A percentile compares a stretch with the other conserved stretches of the same genome.
phyloP scores from a whole-genome alignment of 2,888 invertebrate species.

The Lampropteryx suffumata region DNA sequence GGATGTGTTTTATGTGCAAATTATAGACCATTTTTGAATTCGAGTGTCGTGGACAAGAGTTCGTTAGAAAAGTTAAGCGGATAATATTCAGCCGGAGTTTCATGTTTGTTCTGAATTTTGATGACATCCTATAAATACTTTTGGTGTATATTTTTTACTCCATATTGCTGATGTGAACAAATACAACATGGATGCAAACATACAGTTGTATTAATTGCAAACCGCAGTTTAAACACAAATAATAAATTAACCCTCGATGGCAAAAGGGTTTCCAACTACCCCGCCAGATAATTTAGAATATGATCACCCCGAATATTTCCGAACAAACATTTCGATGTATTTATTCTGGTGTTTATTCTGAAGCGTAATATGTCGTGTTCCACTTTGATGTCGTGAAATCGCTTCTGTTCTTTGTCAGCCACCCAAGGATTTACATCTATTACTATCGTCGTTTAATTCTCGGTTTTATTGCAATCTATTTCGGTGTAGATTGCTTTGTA shows the following conservation, averaged over 20 bases:
- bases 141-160: no score
- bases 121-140: not conserved
- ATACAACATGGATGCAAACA: not conserved
- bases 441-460: conserved; percentile 69
- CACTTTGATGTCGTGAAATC: conserved; percentile 83
- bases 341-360: conserved; percentile 81
- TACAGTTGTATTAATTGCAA: conserved; percentile 62
- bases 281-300: conserved; percentile 76
- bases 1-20: conserved; percentile 82
- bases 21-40: conserved; percentile 80
- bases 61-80: conserved; percentile 70
- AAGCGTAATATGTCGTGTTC: conserved; percentile 82
- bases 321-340: conserved; percentile 80
- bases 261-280: conserved; percentile 77
- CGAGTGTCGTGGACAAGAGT: conserved; percentile 69
- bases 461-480: conserved; percentile 73
- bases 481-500: conserved; percentile 72
- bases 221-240: conserved; percentile 60
- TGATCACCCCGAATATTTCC: conserved; percentile 80
- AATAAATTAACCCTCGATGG: conserved; percentile 72
- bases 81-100: conserved; percentile 18
- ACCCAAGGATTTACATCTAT: conserved; percentile 77
- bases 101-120: conserved; percentile 16
- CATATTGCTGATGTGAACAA: no score
- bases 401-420: conserved; percentile 80